A percentile compares a stretch with the other conserved stretches of the same genome.
Conservation (phyloP, 2,797 vertebrate species). For the Phalanger gymnotis region DNA sequence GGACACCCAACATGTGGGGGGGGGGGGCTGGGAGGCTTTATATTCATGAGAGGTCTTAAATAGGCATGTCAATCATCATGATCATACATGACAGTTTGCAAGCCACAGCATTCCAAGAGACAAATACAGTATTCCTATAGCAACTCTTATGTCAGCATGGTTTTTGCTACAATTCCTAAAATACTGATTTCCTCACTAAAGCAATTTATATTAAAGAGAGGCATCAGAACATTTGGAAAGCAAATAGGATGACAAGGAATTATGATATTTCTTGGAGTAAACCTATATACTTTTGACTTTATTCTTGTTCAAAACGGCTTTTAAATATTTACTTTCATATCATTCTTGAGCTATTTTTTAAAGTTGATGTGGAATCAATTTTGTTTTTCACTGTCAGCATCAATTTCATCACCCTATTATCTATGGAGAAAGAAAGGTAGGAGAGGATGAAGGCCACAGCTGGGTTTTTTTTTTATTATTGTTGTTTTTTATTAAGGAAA, state of each 20-base stretch:
- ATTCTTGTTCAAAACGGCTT: constrained; percentile 34
- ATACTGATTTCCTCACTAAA: background rate
- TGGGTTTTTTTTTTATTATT: background rate
- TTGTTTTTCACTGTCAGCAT: background rate
- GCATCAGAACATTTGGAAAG: background rate
- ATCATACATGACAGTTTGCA: constrained; percentile 44
- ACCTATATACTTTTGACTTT: background rate
- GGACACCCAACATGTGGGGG: background rate
- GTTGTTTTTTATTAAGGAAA: constrained; percentile 1
- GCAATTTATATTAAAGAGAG: constrained; percentile 40
- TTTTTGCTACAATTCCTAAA: background rate
- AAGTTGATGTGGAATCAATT: constrained; percentile 14
- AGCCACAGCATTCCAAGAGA: constrained; percentile 37
- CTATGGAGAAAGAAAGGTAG: background rate
- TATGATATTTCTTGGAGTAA: constrained; percentile 50
- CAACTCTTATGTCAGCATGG: constrained; percentile 31
- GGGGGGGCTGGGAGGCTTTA: background rate
- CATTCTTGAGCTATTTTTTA: constrained; percentile 42
- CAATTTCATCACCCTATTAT: background rate
- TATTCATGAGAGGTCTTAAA: background rate
- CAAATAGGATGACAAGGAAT: background rate
- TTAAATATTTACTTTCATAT: background rate
- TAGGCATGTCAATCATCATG: constrained; percentile 3
- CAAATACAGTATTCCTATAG: constrained; percentile 58
- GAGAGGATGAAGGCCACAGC: background rate